Base-by-base conservation (phyloP, 2,888 invertebrate genomes). In the Clanis bilineata region DNA sequence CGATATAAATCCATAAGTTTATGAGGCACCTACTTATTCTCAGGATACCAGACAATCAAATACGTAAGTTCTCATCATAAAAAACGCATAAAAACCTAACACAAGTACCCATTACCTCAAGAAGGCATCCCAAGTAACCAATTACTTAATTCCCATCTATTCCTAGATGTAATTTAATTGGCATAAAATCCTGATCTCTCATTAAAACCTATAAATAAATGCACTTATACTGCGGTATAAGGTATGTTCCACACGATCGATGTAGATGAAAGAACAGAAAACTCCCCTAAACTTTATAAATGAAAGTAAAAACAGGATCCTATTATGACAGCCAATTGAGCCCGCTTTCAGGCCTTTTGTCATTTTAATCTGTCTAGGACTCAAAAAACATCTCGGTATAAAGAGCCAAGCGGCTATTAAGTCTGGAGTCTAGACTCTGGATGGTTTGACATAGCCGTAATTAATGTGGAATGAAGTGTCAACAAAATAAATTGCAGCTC, bases 81-180 rank as follows among this genome's bases (percentile, higher is more conserved):
- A 51, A 18, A 10, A 32, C 7, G 28, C 18, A 18, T 32, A 18
- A 51, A 51, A 44, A 4, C 18, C 18, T 28, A 51, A 32, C n/a
- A 45, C 12, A 10, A 32, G 32, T 18, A 3, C 18, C 18, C 51
- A 15, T 18, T 28, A 32, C 28, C 51, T 41, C 9, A 6, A 32
- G 47, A 15, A 51, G 18, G 32, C 28, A 51, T 1, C 10, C 28
- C 18, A 18, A 51, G 18, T 51, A 32, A 18, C 28, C 62, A 62
- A 57, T 51, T 32, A 51, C 51, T 51, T 51, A 32, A 51, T 51
- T 51, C 51, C 51, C 28, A 28, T 28, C 28, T 51, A 32, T 51
- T 51, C 15, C 10, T 51, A 21, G 51, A 32, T 10, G 18, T 32
- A 10, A 51, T 51, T 51, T 51, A 51, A 51, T 51, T 51, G 32